Percentiles rank a stretch among this genome's conserved stretches.
Conservation (phyloP, 1,140 invertebrate species). For the Diploscapter pachys region DNA sequence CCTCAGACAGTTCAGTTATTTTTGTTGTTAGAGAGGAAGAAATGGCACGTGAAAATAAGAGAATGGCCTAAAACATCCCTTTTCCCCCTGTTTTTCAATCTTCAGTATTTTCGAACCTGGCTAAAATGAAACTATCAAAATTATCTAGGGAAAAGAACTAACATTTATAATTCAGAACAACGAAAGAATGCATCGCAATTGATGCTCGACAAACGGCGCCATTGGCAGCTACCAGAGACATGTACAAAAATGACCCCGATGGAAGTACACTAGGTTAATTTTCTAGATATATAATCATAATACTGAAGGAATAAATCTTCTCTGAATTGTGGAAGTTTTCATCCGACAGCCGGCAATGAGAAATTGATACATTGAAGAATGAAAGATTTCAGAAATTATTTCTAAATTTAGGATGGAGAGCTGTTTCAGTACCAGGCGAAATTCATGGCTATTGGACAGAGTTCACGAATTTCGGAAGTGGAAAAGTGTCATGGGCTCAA, state of each 20-base stretch:
- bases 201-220: slow-evolving; percentile 80
- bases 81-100: too few relatives aligned
- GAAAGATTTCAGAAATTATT: neutral
- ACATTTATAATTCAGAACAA: slow-evolving; percentile 38
- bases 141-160: too few relatives aligned
- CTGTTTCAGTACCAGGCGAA: slow-evolving; percentile 85
- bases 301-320: neutral
- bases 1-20: too few relatives aligned
- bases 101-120: neutral
- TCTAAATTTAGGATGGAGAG: slow-evolving; percentile 64
- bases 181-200: slow-evolving; percentile 60
- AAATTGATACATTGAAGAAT: slow-evolving; percentile 63
- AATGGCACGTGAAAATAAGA: too few relatives aligned
- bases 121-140: too few relatives aligned
- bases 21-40: too few relatives aligned
- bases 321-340: too few relatives aligned
- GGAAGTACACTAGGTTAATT: neutral
- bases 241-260: slow-evolving; percentile 66
- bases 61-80: too few relatives aligned
- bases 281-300: slow-evolving; percentile 11
- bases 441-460: slow-evolving; percentile 80
- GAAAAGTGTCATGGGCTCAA: slow-evolving; percentile 46
- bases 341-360: too few relatives aligned
- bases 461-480: slow-evolving; percentile 74
- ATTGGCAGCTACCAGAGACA: slow-evolving; percentile 66